A percentile compares a stretch with the other conserved stretches of the same genome.
Evolutionary conservation across 2,888 invertebrate genomes (phyloP).

Genomic region (Plemyria rubiginata): DNA sequence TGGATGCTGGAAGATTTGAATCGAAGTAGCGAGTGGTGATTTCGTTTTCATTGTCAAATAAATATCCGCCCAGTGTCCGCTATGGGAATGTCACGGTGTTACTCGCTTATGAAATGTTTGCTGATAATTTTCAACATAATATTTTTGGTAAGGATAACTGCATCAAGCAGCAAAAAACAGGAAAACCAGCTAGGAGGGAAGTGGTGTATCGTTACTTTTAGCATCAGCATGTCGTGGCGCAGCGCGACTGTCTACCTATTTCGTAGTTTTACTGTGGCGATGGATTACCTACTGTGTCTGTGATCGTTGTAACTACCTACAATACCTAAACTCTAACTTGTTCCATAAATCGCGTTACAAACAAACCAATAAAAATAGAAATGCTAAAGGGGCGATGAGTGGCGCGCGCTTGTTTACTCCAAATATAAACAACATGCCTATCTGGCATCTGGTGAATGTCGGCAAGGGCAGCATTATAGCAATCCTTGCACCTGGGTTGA

Average conservation of each 20-base stretch:
- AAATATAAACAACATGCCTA: too few relatives aligned
- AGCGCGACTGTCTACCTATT: too few relatives aligned
- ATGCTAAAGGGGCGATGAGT: slow-evolving; percentile 11
- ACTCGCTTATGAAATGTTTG: slow-evolving; percentile 88
- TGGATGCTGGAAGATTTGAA: too few relatives aligned
- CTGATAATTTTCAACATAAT: slow-evolving; percentile 89
- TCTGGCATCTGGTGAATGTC: too few relatives aligned
- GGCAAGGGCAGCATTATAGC: too few relatives aligned
- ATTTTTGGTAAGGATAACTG: slow-evolving; percentile 87
- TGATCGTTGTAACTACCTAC: too few relatives aligned
- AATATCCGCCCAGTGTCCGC: slow-evolving; percentile 4
- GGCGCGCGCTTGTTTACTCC: slow-evolving; percentile 15
- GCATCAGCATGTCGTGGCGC: background rate
- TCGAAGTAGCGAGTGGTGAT: background rate
- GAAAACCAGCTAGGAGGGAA: too few relatives aligned
- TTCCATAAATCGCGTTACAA: slow-evolving; percentile 26
- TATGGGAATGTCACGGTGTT: slow-evolving; percentile 90
- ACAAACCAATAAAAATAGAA: slow-evolving; percentile 1
- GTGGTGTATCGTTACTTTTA: background rate
- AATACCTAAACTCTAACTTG: background rate
- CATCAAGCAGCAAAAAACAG: background rate
- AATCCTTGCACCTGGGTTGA: too few relatives aligned
- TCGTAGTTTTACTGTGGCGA: too few relatives aligned
- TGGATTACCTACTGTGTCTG: too few relatives aligned
- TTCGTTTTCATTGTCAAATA: background rate